Percentiles rank a stretch among this genome's conserved stretches.
These are phyloP conservation scores for Heterocephalus glaber DNA, from an alignment of 2,113 vertebrate genomes.

Conservation along the genomic window DNA sequence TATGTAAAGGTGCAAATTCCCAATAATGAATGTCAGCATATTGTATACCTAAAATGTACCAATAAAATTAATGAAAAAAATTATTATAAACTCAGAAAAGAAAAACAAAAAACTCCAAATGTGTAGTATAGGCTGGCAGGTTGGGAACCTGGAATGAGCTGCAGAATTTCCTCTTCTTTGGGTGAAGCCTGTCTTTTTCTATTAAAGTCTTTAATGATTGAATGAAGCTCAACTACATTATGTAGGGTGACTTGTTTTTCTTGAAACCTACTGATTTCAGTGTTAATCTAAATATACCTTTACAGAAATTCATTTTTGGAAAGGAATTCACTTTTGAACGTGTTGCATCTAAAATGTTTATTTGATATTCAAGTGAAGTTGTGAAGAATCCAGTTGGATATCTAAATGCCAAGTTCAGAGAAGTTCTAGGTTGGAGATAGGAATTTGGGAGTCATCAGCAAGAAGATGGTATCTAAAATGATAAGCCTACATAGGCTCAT, in stretches of 20 bases:
- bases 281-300: neutral
- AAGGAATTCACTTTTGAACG: constrained; percentile 26
- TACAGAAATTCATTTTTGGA: too few relatives aligned
- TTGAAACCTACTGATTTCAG: neutral
- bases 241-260: neutral
- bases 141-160: neutral
- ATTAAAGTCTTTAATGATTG: neutral
- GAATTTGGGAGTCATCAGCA: neutral
- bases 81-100: too few relatives aligned
- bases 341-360: neutral
- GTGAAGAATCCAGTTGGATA: neutral
- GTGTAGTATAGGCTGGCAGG: neutral
- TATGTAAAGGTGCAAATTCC: too few relatives aligned
- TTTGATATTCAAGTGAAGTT: neutral
- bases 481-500: neutral
- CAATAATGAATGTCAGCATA: too few relatives aligned
- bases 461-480: neutral
- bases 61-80: too few relatives aligned
- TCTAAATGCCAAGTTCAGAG: neutral
- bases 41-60: too few relatives aligned
- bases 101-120: neutral
- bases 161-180: neutral
- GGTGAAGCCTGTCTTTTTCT: neutral
- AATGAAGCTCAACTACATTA: neutral
- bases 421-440: neutral